phyloP scores from a whole-genome alignment of 2,888 invertebrate species.

The Athrips mouffetella region DNA sequence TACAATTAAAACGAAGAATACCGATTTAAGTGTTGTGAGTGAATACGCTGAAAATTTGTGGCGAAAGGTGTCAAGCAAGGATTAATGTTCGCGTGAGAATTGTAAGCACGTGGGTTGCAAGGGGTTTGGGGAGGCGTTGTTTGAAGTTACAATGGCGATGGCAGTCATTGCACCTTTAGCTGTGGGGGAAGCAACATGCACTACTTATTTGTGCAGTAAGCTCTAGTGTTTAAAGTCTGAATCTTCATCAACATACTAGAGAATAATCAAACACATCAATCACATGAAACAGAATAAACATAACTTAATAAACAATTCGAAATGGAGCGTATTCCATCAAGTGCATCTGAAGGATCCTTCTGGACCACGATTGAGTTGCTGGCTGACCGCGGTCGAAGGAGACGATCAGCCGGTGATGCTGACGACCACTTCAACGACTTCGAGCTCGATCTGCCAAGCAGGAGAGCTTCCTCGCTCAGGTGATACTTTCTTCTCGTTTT shows the following conservation, averaged over 20 bases:
- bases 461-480: conserved; percentile 61
- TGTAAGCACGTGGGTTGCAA: conserved; percentile 58
- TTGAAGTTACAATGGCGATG: conserved; percentile 48
- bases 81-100: conserved; percentile 73
- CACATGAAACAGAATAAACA: conserved; percentile 16
- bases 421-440: conserved; percentile 41
- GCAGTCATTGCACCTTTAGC: conserved; percentile 72
- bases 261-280: background rate
- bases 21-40: conserved; percentile 29
- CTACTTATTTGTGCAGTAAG: conserved; percentile 9
- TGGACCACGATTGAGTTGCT: conserved; percentile 82
- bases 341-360: conserved; percentile 72
- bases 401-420: conserved; percentile 59
- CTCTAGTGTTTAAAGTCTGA: background rate
- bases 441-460: conserved; percentile 29
- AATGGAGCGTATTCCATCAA: conserved; percentile 65
- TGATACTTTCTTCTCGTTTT: too few relatives aligned
- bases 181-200: conserved; percentile 57
- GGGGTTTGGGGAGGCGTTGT: conserved; percentile 33
- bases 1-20: conserved; percentile 30
- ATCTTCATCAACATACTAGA: background rate
- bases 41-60: conserved; percentile 45
- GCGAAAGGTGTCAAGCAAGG: conserved; percentile 52
- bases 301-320: conserved; percentile 11
- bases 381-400: conserved; percentile 71